phyloP scores from a whole-genome alignment of 2,797 vertebrate species.

The Psittacula echo region DNA sequence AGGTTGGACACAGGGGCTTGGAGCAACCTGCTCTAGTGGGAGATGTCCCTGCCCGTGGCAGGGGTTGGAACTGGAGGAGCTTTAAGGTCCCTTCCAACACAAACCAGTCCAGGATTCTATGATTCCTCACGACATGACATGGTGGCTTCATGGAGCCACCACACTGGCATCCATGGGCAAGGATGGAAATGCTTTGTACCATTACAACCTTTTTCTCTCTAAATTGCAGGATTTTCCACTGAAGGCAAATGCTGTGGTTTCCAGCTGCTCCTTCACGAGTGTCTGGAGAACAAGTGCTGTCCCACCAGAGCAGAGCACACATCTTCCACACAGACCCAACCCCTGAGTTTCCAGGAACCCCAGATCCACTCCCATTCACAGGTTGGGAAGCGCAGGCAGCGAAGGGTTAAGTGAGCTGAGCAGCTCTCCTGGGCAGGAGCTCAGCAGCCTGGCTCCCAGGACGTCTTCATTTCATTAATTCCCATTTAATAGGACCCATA shows the following conservation, averaged over 20 bases:
- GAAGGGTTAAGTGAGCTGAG: neutral
- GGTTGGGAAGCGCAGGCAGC: neutral
- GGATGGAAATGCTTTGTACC: accelerated
- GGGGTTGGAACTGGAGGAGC: no score
- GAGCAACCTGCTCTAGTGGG: no score
- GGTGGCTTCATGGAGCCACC: neutral
- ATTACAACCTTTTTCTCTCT: neutral
- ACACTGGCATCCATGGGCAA: neutral
- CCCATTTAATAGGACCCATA: neutral
- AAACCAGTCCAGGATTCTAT: neutral
- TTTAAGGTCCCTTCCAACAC: neutral
- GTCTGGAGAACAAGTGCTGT: neutral
- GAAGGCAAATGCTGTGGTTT: accelerated
- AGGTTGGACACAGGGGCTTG: no score
- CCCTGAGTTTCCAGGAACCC: neutral
- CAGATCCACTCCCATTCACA: accelerated
- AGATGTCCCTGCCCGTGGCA: neutral
- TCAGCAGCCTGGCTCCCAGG: neutral
- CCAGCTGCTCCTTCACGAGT: neutral
- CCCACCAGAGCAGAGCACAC: neutral
- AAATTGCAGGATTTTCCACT: neutral
- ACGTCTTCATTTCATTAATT: neutral
- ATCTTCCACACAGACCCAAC: accelerated
- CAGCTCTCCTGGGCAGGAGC: neutral
- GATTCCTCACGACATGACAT: no score